phyloP scores from a whole-genome alignment of 53 echinoderm and acorn worm genomes.

The Actinopyga echinites region DNA sequence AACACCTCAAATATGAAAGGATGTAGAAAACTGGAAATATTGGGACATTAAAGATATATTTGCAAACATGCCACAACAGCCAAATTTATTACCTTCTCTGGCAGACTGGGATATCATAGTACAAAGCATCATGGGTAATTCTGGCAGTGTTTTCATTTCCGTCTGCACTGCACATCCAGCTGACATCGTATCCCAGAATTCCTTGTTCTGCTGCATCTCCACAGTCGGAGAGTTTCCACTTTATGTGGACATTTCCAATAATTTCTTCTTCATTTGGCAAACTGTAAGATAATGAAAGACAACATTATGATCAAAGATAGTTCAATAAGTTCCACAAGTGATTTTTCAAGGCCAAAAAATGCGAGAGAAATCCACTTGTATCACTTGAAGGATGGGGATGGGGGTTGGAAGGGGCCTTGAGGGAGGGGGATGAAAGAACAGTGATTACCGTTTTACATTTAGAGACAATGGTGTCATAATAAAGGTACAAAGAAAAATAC shows the following conservation, averaged over 20 bases:
- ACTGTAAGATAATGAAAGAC: not conserved
- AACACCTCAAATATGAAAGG: no score
- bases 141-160: constrained; percentile 69
- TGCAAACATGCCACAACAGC: not conserved
- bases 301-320: no score
- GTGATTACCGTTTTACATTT: not conserved
- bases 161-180: constrained; percentile 70
- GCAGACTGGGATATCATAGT: constrained; percentile 75
- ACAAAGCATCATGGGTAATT: constrained; percentile 16
- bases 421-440: not conserved
- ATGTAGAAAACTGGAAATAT: no score
- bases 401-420: not conserved
- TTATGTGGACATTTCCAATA: constrained; percentile 51
- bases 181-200: constrained; percentile 85
- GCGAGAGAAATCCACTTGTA: no score
- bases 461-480: no score
- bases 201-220: constrained; percentile 83
- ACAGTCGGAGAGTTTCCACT: constrained; percentile 69
- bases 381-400: not conserved
- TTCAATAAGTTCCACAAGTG: no score
- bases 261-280: not conserved
- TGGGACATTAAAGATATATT: no score
- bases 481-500: no score
- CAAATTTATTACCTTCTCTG: constrained; percentile 63
- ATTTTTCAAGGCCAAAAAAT: no score